These are phyloP conservation scores for Scolanthus callimorphus DNA, from an alignment of 92 coral and sea anemone genomes.

Conservation along the genomic window DNA sequence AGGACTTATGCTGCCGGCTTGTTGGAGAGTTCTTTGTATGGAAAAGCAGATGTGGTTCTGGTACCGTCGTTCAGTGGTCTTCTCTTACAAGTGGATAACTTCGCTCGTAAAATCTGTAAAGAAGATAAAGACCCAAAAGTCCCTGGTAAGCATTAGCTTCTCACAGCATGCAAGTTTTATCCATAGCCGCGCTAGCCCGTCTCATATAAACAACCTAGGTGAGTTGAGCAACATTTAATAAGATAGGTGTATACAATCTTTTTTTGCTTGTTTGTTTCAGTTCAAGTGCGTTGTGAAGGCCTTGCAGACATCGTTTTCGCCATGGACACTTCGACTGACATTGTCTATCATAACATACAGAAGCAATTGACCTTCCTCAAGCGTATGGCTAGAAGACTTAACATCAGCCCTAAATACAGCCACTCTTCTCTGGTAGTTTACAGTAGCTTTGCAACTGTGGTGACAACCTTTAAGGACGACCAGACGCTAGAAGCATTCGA, in stretches of 20 bases:
- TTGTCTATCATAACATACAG: slow-evolving; percentile 14
- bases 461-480: slow-evolving; percentile 21
- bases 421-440: slow-evolving; percentile 42
- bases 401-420: slow-evolving; percentile 29
- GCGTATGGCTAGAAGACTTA: slow-evolving; percentile 31
- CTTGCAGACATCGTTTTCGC: slow-evolving; percentile 56
- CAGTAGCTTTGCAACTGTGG: slow-evolving; percentile 15
- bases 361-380: slow-evolving; percentile 37
- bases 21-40: not conserved
- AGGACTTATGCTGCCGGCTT: not conserved
- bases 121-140: not conserved
- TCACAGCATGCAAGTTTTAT: too few relatives aligned
- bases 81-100: not conserved
- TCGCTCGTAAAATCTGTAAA: not conserved
- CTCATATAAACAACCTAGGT: too few relatives aligned
- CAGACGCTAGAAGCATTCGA: slow-evolving; percentile 7
- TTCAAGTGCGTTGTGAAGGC: too few relatives aligned
- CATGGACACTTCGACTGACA: slow-evolving; percentile 49
- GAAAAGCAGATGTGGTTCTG: not conserved
- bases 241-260: too few relatives aligned
- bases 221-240: too few relatives aligned
- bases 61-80: not conserved
- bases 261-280: too few relatives aligned
- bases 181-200: too few relatives aligned
- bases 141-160: too few relatives aligned